phyloP scores from a whole-genome alignment of 2,888 invertebrate species.

The Drepana falcataria region DNA sequence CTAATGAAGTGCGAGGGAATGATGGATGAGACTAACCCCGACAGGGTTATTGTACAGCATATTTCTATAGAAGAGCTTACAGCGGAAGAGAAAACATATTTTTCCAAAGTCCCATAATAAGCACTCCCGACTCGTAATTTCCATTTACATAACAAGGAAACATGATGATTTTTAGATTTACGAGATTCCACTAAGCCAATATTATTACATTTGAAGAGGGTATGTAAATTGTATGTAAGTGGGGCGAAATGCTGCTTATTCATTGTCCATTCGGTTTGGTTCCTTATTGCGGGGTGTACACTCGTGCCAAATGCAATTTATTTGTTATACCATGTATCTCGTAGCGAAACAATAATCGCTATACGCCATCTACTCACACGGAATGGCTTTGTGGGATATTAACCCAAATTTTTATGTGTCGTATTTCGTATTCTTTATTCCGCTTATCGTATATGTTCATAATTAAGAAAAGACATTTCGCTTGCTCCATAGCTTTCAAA shows the following conservation, averaged over 20 bases:
- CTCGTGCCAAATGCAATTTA: slow-evolving; percentile 50
- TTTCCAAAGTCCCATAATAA: slow-evolving; percentile 11
- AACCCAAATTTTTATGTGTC: slow-evolving; percentile 12
- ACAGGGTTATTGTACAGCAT: slow-evolving; percentile 39
- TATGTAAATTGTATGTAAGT: slow-evolving; percentile 51
- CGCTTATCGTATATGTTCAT: not conserved
- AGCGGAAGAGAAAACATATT: slow-evolving; percentile 24
- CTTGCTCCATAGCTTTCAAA: no score
- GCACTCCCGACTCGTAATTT: slow-evolving; percentile 1
- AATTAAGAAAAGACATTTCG: not conserved
- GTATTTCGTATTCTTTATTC: slow-evolving; percentile 7
- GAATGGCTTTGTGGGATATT: slow-evolving; percentile 8
- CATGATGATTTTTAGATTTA: slow-evolving; percentile 18
- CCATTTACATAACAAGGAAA: slow-evolving; percentile 21
- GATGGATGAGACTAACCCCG: slow-evolving; percentile 57
- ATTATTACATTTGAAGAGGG: slow-evolving; percentile 18
- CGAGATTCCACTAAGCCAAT: slow-evolving; percentile 7
- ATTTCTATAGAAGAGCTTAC: slow-evolving; percentile 37
- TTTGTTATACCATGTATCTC: slow-evolving; percentile 30
- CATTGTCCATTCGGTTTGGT: slow-evolving; percentile 47
- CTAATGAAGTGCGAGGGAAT: slow-evolving; percentile 72
- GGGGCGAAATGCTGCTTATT: slow-evolving; percentile 54
- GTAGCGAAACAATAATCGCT: slow-evolving; percentile 13
- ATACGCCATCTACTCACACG: slow-evolving; percentile 9
- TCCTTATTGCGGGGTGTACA: slow-evolving; percentile 34